Evolutionary conservation across 2,113 vertebrate genomes (phyloP), one percentile per base, ranked within the genome.

Genomic region (Ursus arctos): DNA sequence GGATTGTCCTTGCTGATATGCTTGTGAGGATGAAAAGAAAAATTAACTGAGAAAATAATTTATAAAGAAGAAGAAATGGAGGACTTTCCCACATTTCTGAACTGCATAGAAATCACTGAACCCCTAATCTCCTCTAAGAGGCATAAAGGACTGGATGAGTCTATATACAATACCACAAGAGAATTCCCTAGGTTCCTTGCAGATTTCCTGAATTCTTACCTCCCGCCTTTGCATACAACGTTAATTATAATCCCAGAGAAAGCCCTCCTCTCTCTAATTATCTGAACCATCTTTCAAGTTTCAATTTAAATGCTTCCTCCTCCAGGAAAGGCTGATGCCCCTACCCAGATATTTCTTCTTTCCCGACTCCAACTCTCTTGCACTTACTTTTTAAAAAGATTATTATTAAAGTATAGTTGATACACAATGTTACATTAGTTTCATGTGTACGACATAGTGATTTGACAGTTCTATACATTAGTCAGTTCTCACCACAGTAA

Each of bases 271-370:
- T 57, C 67, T 84, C 55, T 88, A 55, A 92, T 65, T 94, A 63
- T 53, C 55, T 53, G n/a, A 97, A 61, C 71, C 51, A 63, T 77
- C 59, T n/a, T 95, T 74, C 28, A 77, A 74, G 91, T 76, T 57
- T 22, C 24, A 40, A 18, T 72, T 63, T 84, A 67, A 88, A 59
- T 11, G 7, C 14, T 94, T 94, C 90, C 40, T 96, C 40, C 36
- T 94, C 36, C 33, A 74, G 82, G 84, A 94, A 95, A 53, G 26
- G 33, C 19, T 69, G 40, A 47, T 71, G 14, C 18, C 55, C 18
- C 92, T 51, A 86, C 36, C 14, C 9, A 49, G n/a, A 55, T 82
- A 53, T 51, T 61, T 36, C 15, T 26, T 80, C 6, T 67, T 47
- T 49, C 55, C 65, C 15, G n/a, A 74, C 36, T 94, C 57, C 51